Base-by-base conservation (phyloP, 2,888 invertebrate species). In the Morpho helenor region DNA sequence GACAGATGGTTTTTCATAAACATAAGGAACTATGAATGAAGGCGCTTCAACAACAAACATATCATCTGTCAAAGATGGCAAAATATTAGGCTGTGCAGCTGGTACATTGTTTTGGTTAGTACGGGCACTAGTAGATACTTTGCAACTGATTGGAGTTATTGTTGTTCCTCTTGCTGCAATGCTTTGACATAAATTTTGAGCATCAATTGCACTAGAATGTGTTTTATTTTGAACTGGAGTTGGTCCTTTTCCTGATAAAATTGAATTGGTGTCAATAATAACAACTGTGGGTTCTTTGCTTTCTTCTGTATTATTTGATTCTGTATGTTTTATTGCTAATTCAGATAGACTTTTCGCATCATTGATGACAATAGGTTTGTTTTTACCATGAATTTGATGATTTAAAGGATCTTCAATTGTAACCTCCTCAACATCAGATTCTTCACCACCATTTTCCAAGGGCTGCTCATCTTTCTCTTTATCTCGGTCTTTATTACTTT, bases 1-100 rank as follows among this genome's bases (percentile, higher is more conserved):
- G 2, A 95, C 85, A 0, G 97, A 96, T 23, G 97, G 96, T 80
- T 97, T 97, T 80, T 97, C 97, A 85, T 97, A 97, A 9, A 97
- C 96, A 81, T 97, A 97, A 44, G 97, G 97, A 66, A 97, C 97
- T 79, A 97, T 97, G 76, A 97, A 97, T 44, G 97, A 97, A 8
- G 97, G 97, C 40, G 97, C 97, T 86, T 97, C 97, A 31, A 97
- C 95, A 31, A 97, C 97, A 85, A 96, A 97, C 95, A 97, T 97
- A 70, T 97, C 97, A 82, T 97, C 97, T 44, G 97, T 97, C 23
- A 97, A 84, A 9, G 96, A 96, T 10, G 96, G 96, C 71, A 97
- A 82, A 66, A 96, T 89, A 59, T 80, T 87, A 47, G 86, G 80
- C 10, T 82, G 85, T 16, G 84, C 70, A 49, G 74, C 62, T 39